phyloP scores from a whole-genome alignment of 2,797 vertebrate species.

The Enteromius paludinosus region DNA sequence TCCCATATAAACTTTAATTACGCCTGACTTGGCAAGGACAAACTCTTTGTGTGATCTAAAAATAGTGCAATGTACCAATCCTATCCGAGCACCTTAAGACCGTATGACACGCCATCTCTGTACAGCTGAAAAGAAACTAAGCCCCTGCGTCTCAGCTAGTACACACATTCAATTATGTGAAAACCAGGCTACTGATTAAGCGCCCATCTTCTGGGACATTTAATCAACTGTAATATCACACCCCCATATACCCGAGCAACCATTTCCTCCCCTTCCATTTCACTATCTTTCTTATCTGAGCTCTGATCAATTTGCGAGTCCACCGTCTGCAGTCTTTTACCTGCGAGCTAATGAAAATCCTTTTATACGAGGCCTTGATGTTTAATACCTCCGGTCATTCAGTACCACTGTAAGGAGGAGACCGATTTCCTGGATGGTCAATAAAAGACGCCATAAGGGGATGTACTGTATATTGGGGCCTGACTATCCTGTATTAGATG shows the following conservation, averaged over 20 bases:
- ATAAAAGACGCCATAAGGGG: conserved; percentile 31
- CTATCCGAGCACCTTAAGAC: conserved; percentile 5
- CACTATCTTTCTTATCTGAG: conserved; percentile 36
- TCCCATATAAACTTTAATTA: background rate
- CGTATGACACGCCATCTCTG: background rate
- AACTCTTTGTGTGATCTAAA: background rate
- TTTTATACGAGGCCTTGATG: conserved; percentile 66
- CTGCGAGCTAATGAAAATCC: conserved; percentile 67
- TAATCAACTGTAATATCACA: conserved; percentile 56
- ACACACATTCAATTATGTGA: conserved; percentile 46
- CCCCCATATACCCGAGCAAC: conserved; percentile 34
- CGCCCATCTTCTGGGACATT: conserved; percentile 47
- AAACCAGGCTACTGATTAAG: conserved; percentile 56
- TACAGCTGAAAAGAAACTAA: conserved; percentile 8
- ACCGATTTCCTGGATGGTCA: conserved; percentile 34
- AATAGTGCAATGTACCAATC: background rate
- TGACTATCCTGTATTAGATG: background rate
- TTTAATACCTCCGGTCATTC: conserved; percentile 48
- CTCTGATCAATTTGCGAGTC: conserved; percentile 48
- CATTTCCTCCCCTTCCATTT: conserved; percentile 34
- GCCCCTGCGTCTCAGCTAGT: conserved; percentile 32
- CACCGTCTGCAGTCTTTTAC: conserved; percentile 46
- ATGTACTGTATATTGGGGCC: conserved; percentile 4
- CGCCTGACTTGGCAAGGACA: background rate
- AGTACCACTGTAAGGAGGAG: conserved; percentile 36